Evolutionary conservation across 2,113 vertebrate species (phyloP).

Genomic region (Tangachromis dhanisi): DNA sequence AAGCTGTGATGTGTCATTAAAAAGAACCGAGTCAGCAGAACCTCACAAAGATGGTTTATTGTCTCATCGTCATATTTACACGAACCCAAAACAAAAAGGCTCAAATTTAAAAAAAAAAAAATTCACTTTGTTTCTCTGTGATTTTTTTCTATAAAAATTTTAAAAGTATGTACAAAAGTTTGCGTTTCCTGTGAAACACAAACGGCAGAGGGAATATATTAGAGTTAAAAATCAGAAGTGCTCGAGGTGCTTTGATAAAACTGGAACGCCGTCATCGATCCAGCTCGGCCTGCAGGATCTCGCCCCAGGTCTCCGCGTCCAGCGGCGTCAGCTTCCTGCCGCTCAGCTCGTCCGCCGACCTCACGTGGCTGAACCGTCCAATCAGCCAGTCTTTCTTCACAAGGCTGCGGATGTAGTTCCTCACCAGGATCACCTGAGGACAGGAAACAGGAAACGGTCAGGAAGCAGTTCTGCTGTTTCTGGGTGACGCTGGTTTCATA

Average conservation of each 20-base stretch:
- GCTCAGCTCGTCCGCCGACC: slow-evolving; percentile 69
- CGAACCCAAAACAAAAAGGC: not conserved
- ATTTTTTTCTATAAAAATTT: not conserved
- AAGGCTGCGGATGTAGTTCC: slow-evolving; percentile 82
- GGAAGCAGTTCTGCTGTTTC: not conserved
- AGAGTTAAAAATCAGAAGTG: not conserved
- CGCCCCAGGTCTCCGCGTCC: slow-evolving; percentile 83
- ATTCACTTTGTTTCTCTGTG: not conserved
- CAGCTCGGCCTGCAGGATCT: slow-evolving; percentile 88
- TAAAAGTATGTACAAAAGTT: not conserved
- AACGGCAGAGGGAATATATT: slow-evolving; percentile 11
- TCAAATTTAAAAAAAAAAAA: not conserved
- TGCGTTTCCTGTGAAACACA: not conserved
- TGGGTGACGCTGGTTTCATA: not conserved
- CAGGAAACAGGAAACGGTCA: not conserved
- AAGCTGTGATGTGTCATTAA: not conserved
- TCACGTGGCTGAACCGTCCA: slow-evolving; percentile 81
- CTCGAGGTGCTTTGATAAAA: not conserved
- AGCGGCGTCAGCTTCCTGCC: slow-evolving; percentile 77
- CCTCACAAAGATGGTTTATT: not conserved
- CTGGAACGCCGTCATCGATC: slow-evolving; percentile 63
- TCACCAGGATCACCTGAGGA: slow-evolving; percentile 54
- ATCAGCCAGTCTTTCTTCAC: slow-evolving; percentile 83
- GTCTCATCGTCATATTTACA: not conserved
- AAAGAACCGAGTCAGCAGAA: not conserved